Conservation (phyloP, 1,140 invertebrate genomes). For the Temnothorax nylanderi region DNA sequence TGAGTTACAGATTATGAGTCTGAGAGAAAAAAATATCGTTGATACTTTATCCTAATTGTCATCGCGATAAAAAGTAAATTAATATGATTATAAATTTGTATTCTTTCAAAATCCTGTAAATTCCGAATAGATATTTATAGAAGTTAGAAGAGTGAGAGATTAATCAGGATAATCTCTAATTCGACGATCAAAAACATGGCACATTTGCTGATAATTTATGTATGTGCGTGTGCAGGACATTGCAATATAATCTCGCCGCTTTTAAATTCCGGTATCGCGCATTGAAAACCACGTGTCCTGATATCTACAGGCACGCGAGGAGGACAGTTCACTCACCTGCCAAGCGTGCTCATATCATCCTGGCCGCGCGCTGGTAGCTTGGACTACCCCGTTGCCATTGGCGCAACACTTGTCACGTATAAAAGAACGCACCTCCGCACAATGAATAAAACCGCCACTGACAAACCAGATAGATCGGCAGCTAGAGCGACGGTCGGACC, state of each 20-base stretch:
- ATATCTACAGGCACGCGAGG: constrained; percentile 33
- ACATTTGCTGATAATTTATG: not conserved
- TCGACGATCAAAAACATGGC: not conserved
- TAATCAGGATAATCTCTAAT: not conserved
- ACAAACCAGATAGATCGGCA: constrained; percentile 54
- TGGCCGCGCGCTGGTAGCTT: constrained; percentile 77
- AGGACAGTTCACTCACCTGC: constrained; percentile 81
- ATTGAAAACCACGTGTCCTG: constrained; percentile 64
- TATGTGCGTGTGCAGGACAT: not conserved
- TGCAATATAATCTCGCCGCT: not conserved
- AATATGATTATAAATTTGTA: not conserved
- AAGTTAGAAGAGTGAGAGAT: not conserved
- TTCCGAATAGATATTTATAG: not conserved
- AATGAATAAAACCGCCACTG: constrained; percentile 67
- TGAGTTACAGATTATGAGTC: not conserved
- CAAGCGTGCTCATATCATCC: constrained; percentile 85
- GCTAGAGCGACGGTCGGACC: constrained; percentile 28
- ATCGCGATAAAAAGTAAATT: not conserved
- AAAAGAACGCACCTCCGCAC: constrained; percentile 69
- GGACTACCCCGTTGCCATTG: constrained; percentile 66
- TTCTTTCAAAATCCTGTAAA: not conserved
- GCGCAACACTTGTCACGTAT: constrained; percentile 71
- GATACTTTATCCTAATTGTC: not conserved
- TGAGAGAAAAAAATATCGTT: not conserved
- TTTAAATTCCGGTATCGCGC: constrained; percentile 4